phyloP scores from a whole-genome alignment of 2,113 vertebrate genomes.

The Caranx melampygus region DNA sequence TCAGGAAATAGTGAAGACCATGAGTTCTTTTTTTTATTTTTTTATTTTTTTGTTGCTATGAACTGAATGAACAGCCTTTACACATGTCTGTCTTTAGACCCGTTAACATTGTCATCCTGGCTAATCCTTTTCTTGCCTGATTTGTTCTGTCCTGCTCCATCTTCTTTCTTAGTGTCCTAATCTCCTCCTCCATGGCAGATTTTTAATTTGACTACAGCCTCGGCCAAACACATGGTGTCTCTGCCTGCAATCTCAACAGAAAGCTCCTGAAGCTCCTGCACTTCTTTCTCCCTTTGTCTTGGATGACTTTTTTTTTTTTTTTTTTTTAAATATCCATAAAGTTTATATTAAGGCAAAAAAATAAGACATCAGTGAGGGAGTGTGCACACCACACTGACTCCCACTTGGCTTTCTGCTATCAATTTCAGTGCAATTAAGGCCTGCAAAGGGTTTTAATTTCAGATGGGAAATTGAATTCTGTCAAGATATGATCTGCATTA shows the following conservation, averaged over 20 bases:
- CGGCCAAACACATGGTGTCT: conserved; percentile 8
- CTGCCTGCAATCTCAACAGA: conserved; percentile 29
- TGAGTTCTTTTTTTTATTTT: not conserved
- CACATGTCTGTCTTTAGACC: not conserved
- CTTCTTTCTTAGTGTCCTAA: not conserved
- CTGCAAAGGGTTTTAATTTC: conserved; percentile 72
- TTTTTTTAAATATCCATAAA: conserved; percentile 8
- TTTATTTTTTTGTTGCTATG: no score
- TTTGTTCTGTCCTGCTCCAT: conserved; percentile 12
- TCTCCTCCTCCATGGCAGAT: conserved; percentile 9
- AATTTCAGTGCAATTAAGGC: conserved; percentile 61
- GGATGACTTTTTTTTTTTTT: not conserved
- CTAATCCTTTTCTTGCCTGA: conserved; percentile 11
- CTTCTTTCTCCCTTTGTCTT: not conserved
- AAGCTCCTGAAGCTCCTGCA: conserved; percentile 12
- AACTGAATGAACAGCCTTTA: not conserved
- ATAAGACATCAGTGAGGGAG: conserved; percentile 18
- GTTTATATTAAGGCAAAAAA: conserved; percentile 40
- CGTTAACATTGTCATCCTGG: conserved; percentile 28
- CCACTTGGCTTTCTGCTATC: conserved; percentile 51
- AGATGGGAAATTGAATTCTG: conserved; percentile 73
- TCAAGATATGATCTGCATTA: conserved; percentile 70
- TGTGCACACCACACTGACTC: not conserved
- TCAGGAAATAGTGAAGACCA: no score
- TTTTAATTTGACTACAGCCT: conserved; percentile 50